Evolutionary conservation across 2,113 vertebrate genomes (phyloP), one percentile per base, ranked within the genome.

Genomic region (Rana temporaria): DNA sequence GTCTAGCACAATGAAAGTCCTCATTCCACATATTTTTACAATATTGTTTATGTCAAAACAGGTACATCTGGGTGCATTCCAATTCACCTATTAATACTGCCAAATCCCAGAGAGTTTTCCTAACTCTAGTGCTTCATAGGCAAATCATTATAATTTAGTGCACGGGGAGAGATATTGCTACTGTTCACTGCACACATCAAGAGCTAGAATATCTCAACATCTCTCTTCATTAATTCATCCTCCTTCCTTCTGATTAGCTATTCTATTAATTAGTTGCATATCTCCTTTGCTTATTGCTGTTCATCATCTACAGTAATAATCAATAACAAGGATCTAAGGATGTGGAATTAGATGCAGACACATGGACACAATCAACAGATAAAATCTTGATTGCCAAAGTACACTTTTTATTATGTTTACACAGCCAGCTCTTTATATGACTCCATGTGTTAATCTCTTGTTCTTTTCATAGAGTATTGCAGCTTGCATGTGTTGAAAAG

Each of bases 401-500:
- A 80, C 30, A 48, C 52, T 56, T 77, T 60, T 62, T 66, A 70
- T 70, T 69, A 19, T 80, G n/a, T 62, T 68, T 38, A 62, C 62
- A 42, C 55, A 70, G 26, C 34, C 12, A 70, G 34, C 55, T 70
- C 55, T 62, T 60, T 53, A 70, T 55, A 80, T 56, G n/a, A 62
- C 56, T 70, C 56, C 20, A 48, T 62, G 67, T 69, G 70, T 80
- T 70, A 80, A 80, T 80, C 78, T 70, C 32, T 32, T 52, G 53
- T 62, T 60, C 78, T 17, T 70, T 69, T 80, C 66, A 80, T 34
- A 52, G 32, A 62, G 78, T 20, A 62, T 60, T 60, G 34, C 55
- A 69, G n/a, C n/a, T 79, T 79, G 52, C 48, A 56, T 68, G 18
- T 60, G 55, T 48, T 70, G 65, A 57, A 69, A 69, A 80, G 53